Conservation (phyloP, 2,797 vertebrate genomes). For the Labroides dimidiatus region DNA sequence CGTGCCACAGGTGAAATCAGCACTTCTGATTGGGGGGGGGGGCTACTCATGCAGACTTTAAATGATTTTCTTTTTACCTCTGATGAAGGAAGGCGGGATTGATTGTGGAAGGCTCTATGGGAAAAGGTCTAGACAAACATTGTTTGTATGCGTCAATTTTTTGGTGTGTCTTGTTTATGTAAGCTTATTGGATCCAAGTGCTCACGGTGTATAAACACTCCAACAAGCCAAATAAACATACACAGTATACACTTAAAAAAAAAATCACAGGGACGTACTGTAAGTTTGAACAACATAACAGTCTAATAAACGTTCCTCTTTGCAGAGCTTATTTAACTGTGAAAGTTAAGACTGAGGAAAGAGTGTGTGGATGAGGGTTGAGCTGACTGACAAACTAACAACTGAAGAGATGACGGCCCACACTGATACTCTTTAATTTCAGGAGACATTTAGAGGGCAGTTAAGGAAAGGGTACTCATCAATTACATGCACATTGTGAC, state of each 20-base stretch:
- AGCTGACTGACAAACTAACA: background rate
- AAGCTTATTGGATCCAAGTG: background rate
- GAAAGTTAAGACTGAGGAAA: background rate
- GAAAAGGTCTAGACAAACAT: background rate
- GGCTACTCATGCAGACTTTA: background rate
- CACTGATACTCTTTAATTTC: background rate
- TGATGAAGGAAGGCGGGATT: background rate
- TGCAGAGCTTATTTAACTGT: background rate
- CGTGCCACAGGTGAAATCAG: slow-evolving; percentile 28
- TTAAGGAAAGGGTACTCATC: background rate
- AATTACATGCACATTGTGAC: background rate
- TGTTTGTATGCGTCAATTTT: background rate
- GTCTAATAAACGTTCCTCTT: background rate
- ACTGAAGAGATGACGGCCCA: background rate
- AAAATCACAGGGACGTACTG: too few species aligned
- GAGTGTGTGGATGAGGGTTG: background rate
- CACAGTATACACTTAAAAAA: too few species aligned
- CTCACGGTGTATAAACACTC: background rate
- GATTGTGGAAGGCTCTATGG: background rate
- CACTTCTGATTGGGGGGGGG: slow-evolving; percentile 23
- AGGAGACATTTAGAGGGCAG: background rate
- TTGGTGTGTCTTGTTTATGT: background rate
- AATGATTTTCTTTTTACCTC: slow-evolving; percentile 23
- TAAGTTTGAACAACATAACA: background rate
- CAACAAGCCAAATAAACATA: too few species aligned